phyloP scores from a whole-genome alignment of 1,140 invertebrate species.

The Cherax quadricarinatus region DNA sequence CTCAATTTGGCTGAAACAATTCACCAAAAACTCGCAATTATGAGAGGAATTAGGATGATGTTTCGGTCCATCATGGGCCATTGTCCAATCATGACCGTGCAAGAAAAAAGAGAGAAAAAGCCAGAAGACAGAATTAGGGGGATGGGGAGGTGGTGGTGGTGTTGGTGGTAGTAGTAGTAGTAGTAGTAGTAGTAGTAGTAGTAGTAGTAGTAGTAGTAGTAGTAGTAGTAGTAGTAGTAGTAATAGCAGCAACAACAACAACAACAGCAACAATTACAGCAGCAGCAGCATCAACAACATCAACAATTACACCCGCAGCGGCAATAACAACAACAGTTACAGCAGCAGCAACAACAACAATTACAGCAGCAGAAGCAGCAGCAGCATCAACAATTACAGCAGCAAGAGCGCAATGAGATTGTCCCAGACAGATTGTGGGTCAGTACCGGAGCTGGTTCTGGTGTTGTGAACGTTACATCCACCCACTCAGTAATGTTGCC shows the following conservation, averaged over 20 bases:
- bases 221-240: neutral
- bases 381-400: neutral
- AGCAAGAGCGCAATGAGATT: too few species aligned
- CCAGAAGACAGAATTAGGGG: too few species aligned
- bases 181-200: conserved; percentile 31
- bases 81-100: too few species aligned
- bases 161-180: conserved; percentile 17
- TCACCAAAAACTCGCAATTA: too few species aligned
- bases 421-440: too few species aligned
- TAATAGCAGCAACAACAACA: conserved; percentile 10
- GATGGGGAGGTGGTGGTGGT: neutral
- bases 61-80: too few species aligned
- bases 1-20: too few species aligned
- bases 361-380: neutral
- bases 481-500: too few species aligned
- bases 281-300: neutral
- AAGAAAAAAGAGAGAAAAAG: too few species aligned
- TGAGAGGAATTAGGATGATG: too few species aligned
- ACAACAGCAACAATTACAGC: neutral
- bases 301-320: neutral
- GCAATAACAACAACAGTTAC: neutral
- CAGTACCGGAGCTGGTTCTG: too few species aligned
- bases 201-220: conserved; percentile 28
- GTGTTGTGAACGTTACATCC: too few species aligned
- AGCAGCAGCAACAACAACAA: neutral